Percentiles rank a stretch among this genome's conserved stretches.
Conservation (phyloP, 2,797 vertebrate species). For the Martes flavigula region DNA sequence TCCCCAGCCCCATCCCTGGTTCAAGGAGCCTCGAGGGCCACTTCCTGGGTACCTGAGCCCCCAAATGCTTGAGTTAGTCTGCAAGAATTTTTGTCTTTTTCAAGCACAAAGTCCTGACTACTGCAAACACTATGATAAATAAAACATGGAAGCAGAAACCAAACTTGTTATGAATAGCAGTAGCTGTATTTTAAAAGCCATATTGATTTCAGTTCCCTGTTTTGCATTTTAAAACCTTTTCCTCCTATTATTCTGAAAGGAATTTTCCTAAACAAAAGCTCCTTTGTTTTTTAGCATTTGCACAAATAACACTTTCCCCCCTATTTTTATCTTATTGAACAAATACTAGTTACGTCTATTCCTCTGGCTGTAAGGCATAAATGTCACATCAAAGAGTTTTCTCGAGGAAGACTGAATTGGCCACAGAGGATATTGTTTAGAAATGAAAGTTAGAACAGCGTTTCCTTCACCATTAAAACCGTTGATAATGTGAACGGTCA, state of each 20-base stretch:
- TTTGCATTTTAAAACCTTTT: background rate
- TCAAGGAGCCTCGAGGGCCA: background rate
- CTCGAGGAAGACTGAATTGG: background rate
- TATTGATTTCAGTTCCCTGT: background rate
- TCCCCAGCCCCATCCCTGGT: background rate
- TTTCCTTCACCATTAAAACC: conserved; percentile 10
- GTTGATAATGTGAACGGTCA: background rate
- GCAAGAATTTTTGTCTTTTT: background rate
- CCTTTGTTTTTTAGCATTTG: background rate
- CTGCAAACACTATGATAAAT: conserved; percentile 1
- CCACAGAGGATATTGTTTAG: background rate
- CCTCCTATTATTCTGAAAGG: conserved; percentile 25
- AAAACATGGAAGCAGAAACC: conserved; percentile 11
- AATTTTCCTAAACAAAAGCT: conserved; percentile 43
- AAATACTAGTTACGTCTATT: conserved; percentile 5
- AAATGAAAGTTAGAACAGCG: background rate
- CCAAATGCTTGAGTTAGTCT: background rate
- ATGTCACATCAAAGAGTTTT: conserved; percentile 37
- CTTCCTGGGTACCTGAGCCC: background rate
- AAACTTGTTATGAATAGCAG: background rate
- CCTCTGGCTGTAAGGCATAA: conserved; percentile 6
- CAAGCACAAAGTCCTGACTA: background rate
- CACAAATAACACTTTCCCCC: background rate
- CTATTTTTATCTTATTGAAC: conserved; percentile 22
- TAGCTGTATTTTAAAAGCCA: background rate